A percentile compares a stretch with the other conserved stretches of the same genome.
Conservation (phyloP, 1,140 invertebrate species). For the Oncopodura yosiiana region DNA sequence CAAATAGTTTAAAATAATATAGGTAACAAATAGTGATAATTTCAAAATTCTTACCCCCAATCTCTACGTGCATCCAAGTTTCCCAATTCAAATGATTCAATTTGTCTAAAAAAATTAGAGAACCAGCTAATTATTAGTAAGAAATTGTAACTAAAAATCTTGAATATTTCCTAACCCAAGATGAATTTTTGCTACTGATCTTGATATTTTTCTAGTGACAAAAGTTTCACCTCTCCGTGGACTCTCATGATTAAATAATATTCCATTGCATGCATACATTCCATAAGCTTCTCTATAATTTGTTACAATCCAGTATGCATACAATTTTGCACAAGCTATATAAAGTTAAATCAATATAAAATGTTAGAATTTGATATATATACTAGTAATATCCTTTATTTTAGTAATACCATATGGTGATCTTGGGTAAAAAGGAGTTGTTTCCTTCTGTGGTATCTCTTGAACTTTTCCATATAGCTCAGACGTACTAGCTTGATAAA, state of each 20-base stretch:
- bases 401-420: conserved; percentile 87
- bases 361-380: neutral
- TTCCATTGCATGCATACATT: conserved; percentile 97
- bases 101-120: too few relatives aligned
- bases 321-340: conserved; percentile 92
- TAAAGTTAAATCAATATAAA: neutral
- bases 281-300: conserved; percentile 97
- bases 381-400: neutral
- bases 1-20: too few relatives aligned
- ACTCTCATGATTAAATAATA: conserved; percentile 98
- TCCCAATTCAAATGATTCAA: conserved; percentile 81
- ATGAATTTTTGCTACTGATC: conserved; percentile 91
- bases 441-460: conserved; percentile 94
- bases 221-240: conserved; percentile 96
- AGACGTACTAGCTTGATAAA: conserved; percentile 98
- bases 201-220: conserved; percentile 96
- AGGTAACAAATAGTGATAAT: too few relatives aligned
- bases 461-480: conserved; percentile 85
- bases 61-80: conserved; percentile 93
- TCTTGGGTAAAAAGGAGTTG: conserved; percentile 95
- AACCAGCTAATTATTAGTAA: too few relatives aligned
- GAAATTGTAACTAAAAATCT: too few relatives aligned
- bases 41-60: too few relatives aligned
- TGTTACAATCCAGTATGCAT: conserved; percentile 96
- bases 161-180: too few relatives aligned